A percentile compares a stretch with the other conserved stretches of the same genome.
These are phyloP conservation scores for Nomada fucata DNA, from an alignment of 2,888 invertebrate species.

Conservation along the genomic window DNA sequence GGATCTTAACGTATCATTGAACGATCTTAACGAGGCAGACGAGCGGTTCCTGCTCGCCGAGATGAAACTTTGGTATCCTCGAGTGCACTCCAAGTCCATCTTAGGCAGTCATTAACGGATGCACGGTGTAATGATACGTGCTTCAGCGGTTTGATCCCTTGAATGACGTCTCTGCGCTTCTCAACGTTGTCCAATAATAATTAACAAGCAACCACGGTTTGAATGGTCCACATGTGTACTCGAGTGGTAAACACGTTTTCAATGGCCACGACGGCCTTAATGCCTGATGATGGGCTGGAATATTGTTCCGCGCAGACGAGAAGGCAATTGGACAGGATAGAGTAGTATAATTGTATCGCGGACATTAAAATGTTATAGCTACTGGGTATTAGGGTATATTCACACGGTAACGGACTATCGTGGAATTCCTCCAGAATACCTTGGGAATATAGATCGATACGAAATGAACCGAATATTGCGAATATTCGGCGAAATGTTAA, in stretches of 20 bases:
- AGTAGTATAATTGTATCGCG: background rate
- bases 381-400: background rate
- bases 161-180: constrained; percentile 29
- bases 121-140: constrained; percentile 51
- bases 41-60: constrained; percentile 50
- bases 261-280: constrained; percentile 15
- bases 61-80: constrained; percentile 65
- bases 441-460: too few relatives aligned
- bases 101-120: constrained; percentile 67
- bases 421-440: too few relatives aligned
- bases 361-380: background rate
- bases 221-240: background rate
- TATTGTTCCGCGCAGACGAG: background rate
- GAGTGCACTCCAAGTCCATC: constrained; percentile 61
- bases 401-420: too few relatives aligned
- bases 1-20: constrained; percentile 66
- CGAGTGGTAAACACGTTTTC: constrained; percentile 37
- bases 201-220: constrained; percentile 34
- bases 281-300: constrained; percentile 15
- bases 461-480: too few relatives aligned
- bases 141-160: constrained; percentile 36
- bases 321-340: constrained; percentile 25
- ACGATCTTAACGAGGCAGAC: constrained; percentile 68
- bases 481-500: too few relatives aligned
- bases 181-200: constrained; percentile 34